Percentiles rank a stretch among this genome's conserved stretches.
Evolutionary conservation across 2,888 invertebrate genomes (phyloP).

Genomic region (Bellardia bayeri): DNA sequence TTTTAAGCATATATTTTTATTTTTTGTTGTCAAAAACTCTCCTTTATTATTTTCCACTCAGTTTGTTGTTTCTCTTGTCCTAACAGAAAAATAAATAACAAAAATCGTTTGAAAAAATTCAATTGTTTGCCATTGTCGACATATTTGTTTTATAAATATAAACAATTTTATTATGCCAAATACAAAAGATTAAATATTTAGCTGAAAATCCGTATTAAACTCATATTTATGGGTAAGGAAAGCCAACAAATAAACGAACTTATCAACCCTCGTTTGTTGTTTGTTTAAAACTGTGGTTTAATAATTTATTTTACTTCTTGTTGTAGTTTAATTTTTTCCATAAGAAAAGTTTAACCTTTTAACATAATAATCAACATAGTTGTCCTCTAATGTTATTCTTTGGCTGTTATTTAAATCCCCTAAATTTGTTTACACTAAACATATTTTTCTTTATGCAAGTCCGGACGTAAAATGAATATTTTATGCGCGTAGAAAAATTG

Average conservation of each 20-base stretch:
- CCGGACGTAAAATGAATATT: conserved; percentile 17
- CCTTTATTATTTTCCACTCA: not conserved
- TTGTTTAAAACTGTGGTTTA: conserved; percentile 11
- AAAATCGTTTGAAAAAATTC: not conserved
- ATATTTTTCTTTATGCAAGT: not conserved
- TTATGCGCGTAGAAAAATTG: not conserved
- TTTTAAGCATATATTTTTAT: not conserved
- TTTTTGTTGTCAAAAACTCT: not conserved
- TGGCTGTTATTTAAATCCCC: not conserved
- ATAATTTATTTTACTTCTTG: not conserved
- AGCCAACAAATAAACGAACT: not conserved
- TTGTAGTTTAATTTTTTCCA: not conserved
- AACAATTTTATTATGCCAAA: conserved; percentile 41
- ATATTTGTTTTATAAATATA: conserved; percentile 41
- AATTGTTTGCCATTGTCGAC: conserved; percentile 53
- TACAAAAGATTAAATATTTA: conserved; percentile 37
- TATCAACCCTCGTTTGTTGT: conserved; percentile 3
- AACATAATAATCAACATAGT: not conserved
- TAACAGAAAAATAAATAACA: conserved; percentile 20
- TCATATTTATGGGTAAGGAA: conserved; percentile 11
- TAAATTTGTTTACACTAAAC: not conserved
- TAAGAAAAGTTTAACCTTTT: conserved; percentile 10
- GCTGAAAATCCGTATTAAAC: conserved; percentile 52
- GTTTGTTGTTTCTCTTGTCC: conserved; percentile 15
- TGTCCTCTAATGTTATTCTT: not conserved